A percentile compares a stretch with the other conserved stretches of the same genome.
Conservation (phyloP, 2,797 vertebrate genomes). For the Pangasius krempfi region DNA sequence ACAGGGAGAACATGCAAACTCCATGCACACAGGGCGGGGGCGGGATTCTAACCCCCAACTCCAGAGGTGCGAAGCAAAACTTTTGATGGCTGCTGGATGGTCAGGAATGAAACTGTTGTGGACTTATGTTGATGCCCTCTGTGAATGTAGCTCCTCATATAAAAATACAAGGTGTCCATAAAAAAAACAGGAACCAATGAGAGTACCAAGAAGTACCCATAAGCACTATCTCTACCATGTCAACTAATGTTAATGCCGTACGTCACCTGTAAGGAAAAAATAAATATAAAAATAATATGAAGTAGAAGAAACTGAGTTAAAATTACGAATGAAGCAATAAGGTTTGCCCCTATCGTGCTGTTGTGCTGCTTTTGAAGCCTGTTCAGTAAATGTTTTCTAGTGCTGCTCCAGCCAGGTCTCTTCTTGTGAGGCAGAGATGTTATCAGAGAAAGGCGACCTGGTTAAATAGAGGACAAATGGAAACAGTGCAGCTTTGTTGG, state of each 20-base stretch:
- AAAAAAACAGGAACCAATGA: background rate
- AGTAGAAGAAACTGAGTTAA: background rate
- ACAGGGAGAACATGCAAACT: no score
- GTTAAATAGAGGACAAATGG: conserved; percentile 36
- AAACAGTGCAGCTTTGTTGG: conserved; percentile 49
- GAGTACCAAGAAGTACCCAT: background rate
- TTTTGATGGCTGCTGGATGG: background rate
- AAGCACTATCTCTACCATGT: background rate
- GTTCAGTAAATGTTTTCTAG: background rate
- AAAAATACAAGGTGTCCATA: background rate
- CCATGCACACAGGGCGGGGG: no score
- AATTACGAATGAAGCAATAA: background rate
- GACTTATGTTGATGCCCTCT: background rate
- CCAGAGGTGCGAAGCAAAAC: background rate
- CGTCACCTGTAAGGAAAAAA: background rate
- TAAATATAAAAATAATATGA: background rate
- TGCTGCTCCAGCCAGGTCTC: conserved; percentile 21
- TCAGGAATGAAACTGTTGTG: background rate
- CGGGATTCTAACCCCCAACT: no score
- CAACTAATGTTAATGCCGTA: background rate
- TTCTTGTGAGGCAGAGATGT: conserved; percentile 38
- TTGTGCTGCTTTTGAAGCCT: background rate
- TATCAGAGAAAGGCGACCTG: conserved; percentile 46
- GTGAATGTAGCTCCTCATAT: background rate
- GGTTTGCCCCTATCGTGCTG: background rate